phyloP scores from a whole-genome alignment of 2,113 vertebrate species.

The Galeopterus variegatus region DNA sequence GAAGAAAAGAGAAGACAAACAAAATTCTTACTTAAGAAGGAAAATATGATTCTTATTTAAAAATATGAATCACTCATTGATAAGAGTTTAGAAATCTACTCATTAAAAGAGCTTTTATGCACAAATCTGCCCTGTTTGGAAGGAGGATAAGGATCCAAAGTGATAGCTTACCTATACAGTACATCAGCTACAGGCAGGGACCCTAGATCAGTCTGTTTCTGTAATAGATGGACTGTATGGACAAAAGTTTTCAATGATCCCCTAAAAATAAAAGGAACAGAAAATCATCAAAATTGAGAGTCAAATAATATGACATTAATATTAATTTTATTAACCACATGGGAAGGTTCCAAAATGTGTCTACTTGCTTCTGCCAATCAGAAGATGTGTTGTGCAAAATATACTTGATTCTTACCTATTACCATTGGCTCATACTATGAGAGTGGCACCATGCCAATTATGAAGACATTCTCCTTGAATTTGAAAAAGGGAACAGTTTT shows the following conservation, averaged over 20 bases:
- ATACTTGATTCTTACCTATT: not conserved
- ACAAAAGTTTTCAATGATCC: conserved; percentile 99
- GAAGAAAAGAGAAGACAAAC: not conserved
- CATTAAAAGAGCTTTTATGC: not conserved
- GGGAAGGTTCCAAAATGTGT: conserved; percentile 12
- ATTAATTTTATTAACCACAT: conserved; percentile 38
- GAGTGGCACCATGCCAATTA: not conserved
- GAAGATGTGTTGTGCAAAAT: not conserved
- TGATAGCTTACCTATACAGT: conserved; percentile 95
- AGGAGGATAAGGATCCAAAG: not conserved
- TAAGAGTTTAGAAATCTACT: conserved; percentile 38
- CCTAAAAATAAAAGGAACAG: conserved; percentile 88
- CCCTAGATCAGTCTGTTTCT: conserved; percentile 97
- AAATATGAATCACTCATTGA: conserved; percentile 14
- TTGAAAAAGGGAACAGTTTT: conserved; percentile 42
- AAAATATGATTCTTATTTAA: conserved; percentile 43
- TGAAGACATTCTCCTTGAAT: not conserved
- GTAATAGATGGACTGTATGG: conserved; percentile 98
- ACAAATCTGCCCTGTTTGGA: not conserved
- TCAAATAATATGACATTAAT: conserved; percentile 47
- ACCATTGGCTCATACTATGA: not conserved
- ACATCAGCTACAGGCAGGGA: conserved; percentile 97
- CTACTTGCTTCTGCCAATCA: not conserved
- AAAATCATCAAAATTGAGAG: conserved; percentile 85
- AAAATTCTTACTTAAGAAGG: conserved; percentile 34